Percentiles rank a stretch among this genome's conserved stretches.
phyloP scores from a whole-genome alignment of 2,113 vertebrate genomes.

The Colius striatus region DNA sequence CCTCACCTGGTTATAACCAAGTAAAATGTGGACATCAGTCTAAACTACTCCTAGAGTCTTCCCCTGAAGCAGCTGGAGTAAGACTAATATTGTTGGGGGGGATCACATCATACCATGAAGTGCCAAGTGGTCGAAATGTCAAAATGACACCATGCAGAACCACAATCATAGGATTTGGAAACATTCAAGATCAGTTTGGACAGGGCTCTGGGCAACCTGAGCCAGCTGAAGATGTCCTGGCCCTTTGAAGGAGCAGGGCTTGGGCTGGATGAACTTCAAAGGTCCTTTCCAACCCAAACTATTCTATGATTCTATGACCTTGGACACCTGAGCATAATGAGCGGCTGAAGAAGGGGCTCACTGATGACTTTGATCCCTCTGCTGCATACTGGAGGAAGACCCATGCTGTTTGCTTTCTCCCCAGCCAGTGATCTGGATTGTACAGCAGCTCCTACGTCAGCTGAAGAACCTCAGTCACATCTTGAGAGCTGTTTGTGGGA shows the following conservation, averaged over 20 bases:
- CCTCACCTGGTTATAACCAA: not conserved
- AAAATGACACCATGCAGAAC: not conserved
- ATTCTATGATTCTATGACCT: not conserved
- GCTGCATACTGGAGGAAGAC: not conserved
- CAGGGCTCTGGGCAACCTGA: not conserved
- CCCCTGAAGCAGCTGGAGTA: not conserved
- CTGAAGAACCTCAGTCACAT: not conserved
- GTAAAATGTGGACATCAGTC: not conserved
- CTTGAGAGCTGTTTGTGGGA: not conserved
- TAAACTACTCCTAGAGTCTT: not conserved
- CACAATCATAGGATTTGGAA: fast-evolving
- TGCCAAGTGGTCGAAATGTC: not conserved
- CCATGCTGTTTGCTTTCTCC: not conserved
- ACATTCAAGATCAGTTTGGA: not conserved
- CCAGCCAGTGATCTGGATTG: not conserved
- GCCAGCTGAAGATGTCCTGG: not conserved
- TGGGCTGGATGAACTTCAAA: not conserved
- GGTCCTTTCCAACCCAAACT: not conserved
- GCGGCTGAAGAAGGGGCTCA: not conserved
- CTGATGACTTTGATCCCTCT: not conserved
- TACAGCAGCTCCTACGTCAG: not conserved
- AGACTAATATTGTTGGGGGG: not conserved
- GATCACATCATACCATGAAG: not conserved
- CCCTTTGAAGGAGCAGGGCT: not conserved
- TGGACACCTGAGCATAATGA: not conserved